These are phyloP conservation scores for Lasioglossum albipes DNA, from an alignment of 1,140 invertebrate species.

Conservation along the genomic window DNA sequence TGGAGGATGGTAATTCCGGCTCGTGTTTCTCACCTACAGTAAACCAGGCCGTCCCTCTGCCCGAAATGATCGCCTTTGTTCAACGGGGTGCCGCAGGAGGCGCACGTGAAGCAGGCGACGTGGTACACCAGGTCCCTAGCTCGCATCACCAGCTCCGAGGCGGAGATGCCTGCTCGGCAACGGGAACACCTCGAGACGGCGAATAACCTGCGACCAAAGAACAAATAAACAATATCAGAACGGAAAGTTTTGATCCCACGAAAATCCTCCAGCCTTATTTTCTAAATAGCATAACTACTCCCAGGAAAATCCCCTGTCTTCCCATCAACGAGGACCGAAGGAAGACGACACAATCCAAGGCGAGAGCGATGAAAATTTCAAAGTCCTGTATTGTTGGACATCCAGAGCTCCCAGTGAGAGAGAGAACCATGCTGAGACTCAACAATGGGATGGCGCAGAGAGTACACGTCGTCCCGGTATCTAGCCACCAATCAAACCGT, in stretches of 20 bases:
- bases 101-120: conserved; percentile 94
- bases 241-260: too few species aligned
- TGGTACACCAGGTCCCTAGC: conserved; percentile 94
- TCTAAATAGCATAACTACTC: too few species aligned
- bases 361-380: not conserved
- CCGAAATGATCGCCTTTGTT: conserved; percentile 95
- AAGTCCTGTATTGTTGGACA: not conserved
- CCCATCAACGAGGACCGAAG: too few species aligned
- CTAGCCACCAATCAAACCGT: conserved; percentile 37
- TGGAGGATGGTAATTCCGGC: conserved; percentile 60
- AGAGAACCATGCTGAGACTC: not conserved
- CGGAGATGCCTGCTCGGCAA: conserved; percentile 90
- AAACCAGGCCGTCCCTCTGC: conserved; percentile 88
- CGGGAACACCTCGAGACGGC: conserved; percentile 90
- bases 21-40: conserved; percentile 83
- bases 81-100: conserved; percentile 88
- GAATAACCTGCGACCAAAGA: conserved; percentile 84
- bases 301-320: too few species aligned
- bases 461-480: conserved; percentile 20
- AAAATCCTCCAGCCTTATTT: too few species aligned
- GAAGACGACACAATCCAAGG: not conserved
- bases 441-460: not conserved
- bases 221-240: too few species aligned
- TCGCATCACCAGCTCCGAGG: conserved; percentile 95
- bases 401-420: too few species aligned